These are phyloP conservation scores for Sisor rabdophorus DNA, from an alignment of 2,113 vertebrate genomes.

Conservation along the genomic window DNA sequence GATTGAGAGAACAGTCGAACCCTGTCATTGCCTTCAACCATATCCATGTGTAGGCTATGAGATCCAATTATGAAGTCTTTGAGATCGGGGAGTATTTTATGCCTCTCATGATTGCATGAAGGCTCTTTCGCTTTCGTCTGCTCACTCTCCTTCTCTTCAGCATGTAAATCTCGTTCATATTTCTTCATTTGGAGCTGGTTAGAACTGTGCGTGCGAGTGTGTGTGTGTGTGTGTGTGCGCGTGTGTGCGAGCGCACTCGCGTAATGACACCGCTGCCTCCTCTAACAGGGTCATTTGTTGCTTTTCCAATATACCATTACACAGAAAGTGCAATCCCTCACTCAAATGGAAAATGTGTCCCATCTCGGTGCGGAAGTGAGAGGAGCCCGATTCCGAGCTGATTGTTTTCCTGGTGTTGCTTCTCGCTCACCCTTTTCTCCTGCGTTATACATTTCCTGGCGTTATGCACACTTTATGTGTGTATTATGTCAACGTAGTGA, in stretches of 20 bases:
- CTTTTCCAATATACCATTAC: conserved; percentile 57
- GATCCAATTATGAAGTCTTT: conserved; percentile 50
- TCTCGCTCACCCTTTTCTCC: conserved; percentile 6
- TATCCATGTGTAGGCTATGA: conserved; percentile 47
- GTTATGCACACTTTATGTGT: conserved; percentile 41
- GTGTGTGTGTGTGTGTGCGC: conserved; percentile 13
- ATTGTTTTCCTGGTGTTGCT: conserved; percentile 44
- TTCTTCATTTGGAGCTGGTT: conserved; percentile 53
- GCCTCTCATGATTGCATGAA: conserved; percentile 31
- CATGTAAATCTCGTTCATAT: conserved; percentile 47
- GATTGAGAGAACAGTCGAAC: conserved; percentile 42
- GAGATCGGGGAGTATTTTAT: conserved; percentile 45
- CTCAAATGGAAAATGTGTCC: conserved; percentile 52
- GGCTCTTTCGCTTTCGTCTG: conserved; percentile 24
- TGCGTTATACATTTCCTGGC: conserved; percentile 26
- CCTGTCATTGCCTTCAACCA: conserved; percentile 37
- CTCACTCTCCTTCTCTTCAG: conserved; percentile 24
- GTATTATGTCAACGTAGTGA: conserved; percentile 32
- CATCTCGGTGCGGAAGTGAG: conserved; percentile 37
- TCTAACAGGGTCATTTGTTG: conserved; percentile 54
- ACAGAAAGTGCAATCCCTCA: conserved; percentile 50
- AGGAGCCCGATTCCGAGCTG: conserved; percentile 33
- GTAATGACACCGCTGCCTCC: conserved; percentile 53
- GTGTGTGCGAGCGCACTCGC: conserved; percentile 17
- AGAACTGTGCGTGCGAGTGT: conserved; percentile 28